Evolutionary conservation across 2,888 invertebrate genomes (phyloP), one percentile per base, ranked within the genome.

Genomic region (Platycheirus rosarum): DNA sequence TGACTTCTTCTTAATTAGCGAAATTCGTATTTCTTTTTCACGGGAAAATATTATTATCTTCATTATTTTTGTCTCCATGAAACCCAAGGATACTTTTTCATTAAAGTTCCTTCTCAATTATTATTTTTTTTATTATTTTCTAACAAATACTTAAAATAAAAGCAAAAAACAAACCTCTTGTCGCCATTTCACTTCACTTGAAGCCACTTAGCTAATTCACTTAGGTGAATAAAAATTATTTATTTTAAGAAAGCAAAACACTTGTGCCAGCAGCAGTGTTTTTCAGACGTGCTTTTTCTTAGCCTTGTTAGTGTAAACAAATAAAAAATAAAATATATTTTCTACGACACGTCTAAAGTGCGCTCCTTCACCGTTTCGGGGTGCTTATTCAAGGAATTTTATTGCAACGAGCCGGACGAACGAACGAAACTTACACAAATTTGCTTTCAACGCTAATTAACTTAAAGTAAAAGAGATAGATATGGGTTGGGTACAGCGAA

Each of bases 361-460:
- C 48, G 11, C 13, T 35, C 16, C 53, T 62, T n/a, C 9, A 11
- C 20, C 32, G 46, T 60, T 53, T 44, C 57, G 11, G 18, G 4
- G 9, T 49, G 35, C 44, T 48, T 18, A 57, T 55, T 65, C 48
- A 63, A 57, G 68, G 18, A 26, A 51, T 65, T 63, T 75, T 68
- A 63, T 75, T 63, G 42, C 32, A 68, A 68, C 8, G 11, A 8
- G 40, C 14, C 11, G 16, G 29, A 18, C 13, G 26, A 40, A n/a
- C 0, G 13, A 23, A 53, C 9, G 11, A 9, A 62, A 48, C 5
- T 55, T 55, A 29, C 48, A 48, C n/a, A 53, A 70, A 74, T 66
- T 70, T 55, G 48, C 68, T 71, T 55, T 82, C 57, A 68, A 66
- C 77, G 63, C 73, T 82, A 82, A 82, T 82, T 77, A 82, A 71